phyloP scores from a whole-genome alignment of 1,140 invertebrate genomes.

The Hyposmocoma kahamanoa region DNA sequence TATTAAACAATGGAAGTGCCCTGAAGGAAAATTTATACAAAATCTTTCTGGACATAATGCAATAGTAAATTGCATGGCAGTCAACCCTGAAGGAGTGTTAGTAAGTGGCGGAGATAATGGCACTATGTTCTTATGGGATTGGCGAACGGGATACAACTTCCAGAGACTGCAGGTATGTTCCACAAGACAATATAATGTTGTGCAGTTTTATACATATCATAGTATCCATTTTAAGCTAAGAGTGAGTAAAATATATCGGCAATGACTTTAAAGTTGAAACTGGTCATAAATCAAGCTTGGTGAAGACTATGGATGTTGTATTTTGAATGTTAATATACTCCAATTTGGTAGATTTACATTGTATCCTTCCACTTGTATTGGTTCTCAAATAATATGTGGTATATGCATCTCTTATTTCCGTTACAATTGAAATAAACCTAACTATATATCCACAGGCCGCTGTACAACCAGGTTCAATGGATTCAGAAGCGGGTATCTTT shows the following conservation, averaged over 20 bases:
- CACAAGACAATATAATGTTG: conserved; percentile 91
- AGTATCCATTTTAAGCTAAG: too few species aligned
- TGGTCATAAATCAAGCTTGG: too few species aligned
- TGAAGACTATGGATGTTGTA: too few species aligned
- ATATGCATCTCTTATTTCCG: too few species aligned
- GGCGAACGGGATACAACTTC: conserved; percentile 98
- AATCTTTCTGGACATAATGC: conserved; percentile 98
- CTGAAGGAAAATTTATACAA: conserved; percentile 98
- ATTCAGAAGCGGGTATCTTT: conserved; percentile 98
- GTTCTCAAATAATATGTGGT: too few species aligned
- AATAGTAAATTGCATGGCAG: conserved; percentile 96
- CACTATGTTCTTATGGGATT: conserved; percentile 99
- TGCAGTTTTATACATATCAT: too few species aligned
- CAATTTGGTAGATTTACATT: too few species aligned
- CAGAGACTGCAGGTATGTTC: conserved; percentile 82
- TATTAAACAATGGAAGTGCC: conserved; percentile 99
- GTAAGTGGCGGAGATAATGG: conserved; percentile 99
- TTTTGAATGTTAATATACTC: too few species aligned
- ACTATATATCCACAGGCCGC: conserved; percentile 88
- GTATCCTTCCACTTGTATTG: too few species aligned
- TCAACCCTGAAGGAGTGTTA: conserved; percentile 95
- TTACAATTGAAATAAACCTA: too few species aligned
- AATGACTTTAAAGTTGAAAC: too few species aligned
- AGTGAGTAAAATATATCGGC: too few species aligned
- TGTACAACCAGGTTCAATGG: conserved; percentile 99